Base-by-base conservation (phyloP, 1,140 invertebrate species). In the Bicyclus anynana region DNA sequence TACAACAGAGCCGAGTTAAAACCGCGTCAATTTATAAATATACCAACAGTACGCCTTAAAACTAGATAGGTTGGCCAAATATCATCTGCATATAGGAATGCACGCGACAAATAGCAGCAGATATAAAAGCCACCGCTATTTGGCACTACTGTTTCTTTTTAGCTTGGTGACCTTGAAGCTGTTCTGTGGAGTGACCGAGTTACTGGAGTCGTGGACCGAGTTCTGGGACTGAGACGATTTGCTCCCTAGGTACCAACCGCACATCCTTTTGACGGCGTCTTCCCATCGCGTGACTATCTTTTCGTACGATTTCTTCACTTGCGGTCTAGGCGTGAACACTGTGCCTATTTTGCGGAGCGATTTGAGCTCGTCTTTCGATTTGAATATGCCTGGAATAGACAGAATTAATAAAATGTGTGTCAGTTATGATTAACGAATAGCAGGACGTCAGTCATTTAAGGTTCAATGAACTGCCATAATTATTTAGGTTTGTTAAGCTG, bases 361-460 rank as follows among this genome's bases (percentile, higher is more conserved):
- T 29, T 84, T 76, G 12, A 96, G 62, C 62, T 96, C 93, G 4
- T 93, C 90, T 70, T 92, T 92, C 26, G 82, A 89, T 58, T 92
- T 91, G 94, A 95, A 97, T 40, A 96, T 84, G 65, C 93, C 93
- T 94, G 69, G 90, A 89, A 53, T 55, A 0, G 26, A 33, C 3
- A 33, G 5, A 26, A 4, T 3, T 26, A 3, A 26, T 9, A 29
- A 29, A 23, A 23, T 23, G 23, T 23, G 2, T 23, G 23, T 23
- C 2, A 23, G 7, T 23, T n/a, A n/a, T n/a, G n/a, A n/a, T n/a
- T n/a, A n/a, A n/a, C n/a, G n/a, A n/a, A n/a, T n/a, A n/a, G n/a
- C n/a, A n/a, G n/a, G n/a, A n/a, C n/a, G n/a, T n/a, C n/a, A n/a
- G n/a, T n/a, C n/a, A n/a, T n/a, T n/a, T n/a, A n/a, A n/a, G n/a